These are phyloP conservation scores for Leptinotarsa texana DNA, from an alignment of 1,140 invertebrate species.

Conservation along the genomic window DNA sequence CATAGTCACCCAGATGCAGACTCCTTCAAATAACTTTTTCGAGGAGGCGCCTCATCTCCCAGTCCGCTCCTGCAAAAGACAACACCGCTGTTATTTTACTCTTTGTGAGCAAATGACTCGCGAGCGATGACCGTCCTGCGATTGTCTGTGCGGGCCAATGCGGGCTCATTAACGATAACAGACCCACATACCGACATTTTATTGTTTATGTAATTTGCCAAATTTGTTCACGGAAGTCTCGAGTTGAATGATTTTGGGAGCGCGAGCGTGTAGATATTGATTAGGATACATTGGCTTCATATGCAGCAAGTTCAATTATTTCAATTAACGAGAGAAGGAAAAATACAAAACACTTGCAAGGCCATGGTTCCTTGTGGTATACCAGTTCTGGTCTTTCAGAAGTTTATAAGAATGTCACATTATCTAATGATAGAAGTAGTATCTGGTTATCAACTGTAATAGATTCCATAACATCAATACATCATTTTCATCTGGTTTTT, in stretches of 20 bases:
- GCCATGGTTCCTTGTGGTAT: no score
- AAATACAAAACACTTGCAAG: no score
- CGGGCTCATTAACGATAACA: conserved; percentile 40
- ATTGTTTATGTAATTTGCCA: neutral
- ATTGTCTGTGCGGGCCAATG: conserved; percentile 28
- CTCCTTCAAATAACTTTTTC: neutral
- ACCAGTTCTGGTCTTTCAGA: no score
- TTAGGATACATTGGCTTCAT: no score
- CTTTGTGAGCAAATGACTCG: conserved; percentile 1
- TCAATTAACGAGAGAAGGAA: no score
- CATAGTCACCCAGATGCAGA: conserved; percentile 44
- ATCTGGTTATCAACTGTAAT: no score
- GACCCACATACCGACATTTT: neutral
- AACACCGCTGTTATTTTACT: neutral
- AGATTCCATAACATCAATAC: no score
- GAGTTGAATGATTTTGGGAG: neutral
- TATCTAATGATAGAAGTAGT: no score
- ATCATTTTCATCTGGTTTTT: no score
- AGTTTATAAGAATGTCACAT: no score
- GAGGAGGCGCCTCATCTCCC: conserved; percentile 20
- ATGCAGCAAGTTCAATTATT: no score
- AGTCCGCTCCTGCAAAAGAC: conserved; percentile 23
- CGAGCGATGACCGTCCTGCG: conserved; percentile 12
- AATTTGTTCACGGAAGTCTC: neutral
- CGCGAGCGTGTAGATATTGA: no score